Conservation (phyloP, 2,113 vertebrate genomes). For the Spea bombifrons region DNA sequence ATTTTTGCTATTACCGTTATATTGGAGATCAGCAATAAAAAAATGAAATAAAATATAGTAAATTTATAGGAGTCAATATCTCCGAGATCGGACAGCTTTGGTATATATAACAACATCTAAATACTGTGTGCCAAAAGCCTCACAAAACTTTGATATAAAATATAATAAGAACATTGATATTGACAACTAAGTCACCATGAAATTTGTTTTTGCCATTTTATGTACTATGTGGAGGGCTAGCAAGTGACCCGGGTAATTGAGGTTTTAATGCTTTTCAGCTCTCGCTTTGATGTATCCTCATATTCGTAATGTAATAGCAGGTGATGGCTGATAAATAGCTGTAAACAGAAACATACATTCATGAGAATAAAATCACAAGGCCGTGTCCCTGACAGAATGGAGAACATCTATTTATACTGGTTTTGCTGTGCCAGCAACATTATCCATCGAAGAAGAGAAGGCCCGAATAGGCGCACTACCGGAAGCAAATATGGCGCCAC, state of each 20-base stretch:
- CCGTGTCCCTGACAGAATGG: conserved; percentile 25
- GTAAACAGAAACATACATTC: conserved; percentile 46
- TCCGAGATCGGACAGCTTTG: no score
- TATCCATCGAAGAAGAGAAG: not conserved
- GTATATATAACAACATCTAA: not conserved
- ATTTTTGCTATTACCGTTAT: no score
- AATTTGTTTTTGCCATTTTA: conserved; percentile 48
- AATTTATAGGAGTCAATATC: no score
- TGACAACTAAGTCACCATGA: conserved; percentile 48
- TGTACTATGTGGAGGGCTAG: conserved; percentile 40
- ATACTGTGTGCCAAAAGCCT: conserved; percentile 17
- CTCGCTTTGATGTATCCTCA: conserved; percentile 44
- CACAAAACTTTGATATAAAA: conserved; percentile 32
- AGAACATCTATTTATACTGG: conserved; percentile 37
- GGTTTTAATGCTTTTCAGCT: conserved; percentile 46
- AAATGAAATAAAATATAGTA: no score
- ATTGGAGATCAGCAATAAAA: no score
- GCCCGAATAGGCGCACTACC: not conserved
- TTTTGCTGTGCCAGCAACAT: conserved; percentile 16
- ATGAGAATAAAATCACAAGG: conserved; percentile 42
- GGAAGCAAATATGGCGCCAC: not conserved
- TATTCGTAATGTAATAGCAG: conserved; percentile 49
- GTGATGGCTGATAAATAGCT: conserved; percentile 49
- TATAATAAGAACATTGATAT: conserved; percentile 43
- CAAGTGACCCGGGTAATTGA: conserved; percentile 48